Conservation (phyloP, 1,140 invertebrate species). For the Pachypsylla venusta region DNA sequence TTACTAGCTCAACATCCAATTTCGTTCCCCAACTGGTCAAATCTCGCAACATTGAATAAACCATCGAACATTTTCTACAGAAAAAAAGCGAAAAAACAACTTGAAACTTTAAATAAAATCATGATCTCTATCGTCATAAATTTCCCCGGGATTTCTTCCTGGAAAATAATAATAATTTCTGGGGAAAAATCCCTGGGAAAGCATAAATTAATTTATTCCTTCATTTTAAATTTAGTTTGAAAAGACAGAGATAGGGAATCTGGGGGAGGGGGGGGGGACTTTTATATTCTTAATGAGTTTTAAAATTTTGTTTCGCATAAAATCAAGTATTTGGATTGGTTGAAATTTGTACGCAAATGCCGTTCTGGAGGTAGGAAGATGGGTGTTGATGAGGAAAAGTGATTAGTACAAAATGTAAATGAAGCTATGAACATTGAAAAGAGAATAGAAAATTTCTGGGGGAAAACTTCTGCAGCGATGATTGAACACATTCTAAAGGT, state of each 20-base stretch:
- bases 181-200: not conserved
- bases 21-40: too few species aligned
- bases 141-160: too few species aligned
- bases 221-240: too few species aligned
- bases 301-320: constrained; percentile 4
- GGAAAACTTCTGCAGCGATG: not conserved
- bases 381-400: constrained; percentile 7
- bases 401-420: constrained; percentile 9
- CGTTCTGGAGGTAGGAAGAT: not conserved
- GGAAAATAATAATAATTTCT: too few species aligned
- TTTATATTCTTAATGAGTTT: constrained; percentile 7
- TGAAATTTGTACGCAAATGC: not conserved
- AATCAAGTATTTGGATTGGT: constrained; percentile 1
- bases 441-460: not conserved
- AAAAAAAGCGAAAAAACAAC: too few species aligned
- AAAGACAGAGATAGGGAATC: too few species aligned
- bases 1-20: too few species aligned
- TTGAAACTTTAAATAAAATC: too few species aligned
- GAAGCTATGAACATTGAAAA: not conserved
- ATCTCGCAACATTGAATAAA: too few species aligned
- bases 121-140: too few species aligned
- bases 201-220: not conserved
- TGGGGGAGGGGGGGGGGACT: not conserved
- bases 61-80: too few species aligned
- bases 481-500: not conserved